Base-by-base conservation (phyloP, 2,888 invertebrate genomes). In the Sarcophaga carnaria region DNA sequence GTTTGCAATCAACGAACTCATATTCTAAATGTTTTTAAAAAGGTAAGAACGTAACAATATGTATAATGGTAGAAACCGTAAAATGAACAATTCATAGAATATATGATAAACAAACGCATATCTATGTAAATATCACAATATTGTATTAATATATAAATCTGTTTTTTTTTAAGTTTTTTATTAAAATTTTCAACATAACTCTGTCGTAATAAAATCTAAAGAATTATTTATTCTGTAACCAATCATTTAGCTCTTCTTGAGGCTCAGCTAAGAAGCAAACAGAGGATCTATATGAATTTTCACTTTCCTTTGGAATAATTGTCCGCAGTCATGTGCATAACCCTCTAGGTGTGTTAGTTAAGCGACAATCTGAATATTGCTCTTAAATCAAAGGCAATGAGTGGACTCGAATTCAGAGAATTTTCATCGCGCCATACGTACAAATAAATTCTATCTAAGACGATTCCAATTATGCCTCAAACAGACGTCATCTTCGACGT, bases 381-480 rank as follows among this genome's bases (percentile, higher is more conserved):
- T 90, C 91, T 91, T 54, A 95, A 89, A 88, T 94, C 93, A 37
- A 95, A 87, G 0, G 89, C 83, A 22, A 92, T 88, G 4, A 94
- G 85, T 0, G 94, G 93, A 8, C 90, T 90, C 12, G 92, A 91
- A 14, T 91, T 90, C 3, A 91, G 85, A 69, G 94, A 94, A 37
- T 92, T 90, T 0, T 94, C 95, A 89, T 94, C 94, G 76, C 94
- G 94, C 94, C 94, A 95, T 62, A 95, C 93, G 27, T 91, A 90
- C 2, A 95, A 88, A 0, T 89, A 89, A 17, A 94, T 91, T 0
- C 94, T 94, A 37, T 93, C 91, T 10, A 95, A 90, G 6, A 93
- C 92, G 89, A 90, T 95, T 95, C 95, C 95, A 95, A 78, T 91
- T 91, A 25, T 94, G 92, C 0, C 91, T 90, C 6, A 92, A 92